Conservation (phyloP, 2,888 invertebrate genomes). For the Nemurella pictetii region DNA sequence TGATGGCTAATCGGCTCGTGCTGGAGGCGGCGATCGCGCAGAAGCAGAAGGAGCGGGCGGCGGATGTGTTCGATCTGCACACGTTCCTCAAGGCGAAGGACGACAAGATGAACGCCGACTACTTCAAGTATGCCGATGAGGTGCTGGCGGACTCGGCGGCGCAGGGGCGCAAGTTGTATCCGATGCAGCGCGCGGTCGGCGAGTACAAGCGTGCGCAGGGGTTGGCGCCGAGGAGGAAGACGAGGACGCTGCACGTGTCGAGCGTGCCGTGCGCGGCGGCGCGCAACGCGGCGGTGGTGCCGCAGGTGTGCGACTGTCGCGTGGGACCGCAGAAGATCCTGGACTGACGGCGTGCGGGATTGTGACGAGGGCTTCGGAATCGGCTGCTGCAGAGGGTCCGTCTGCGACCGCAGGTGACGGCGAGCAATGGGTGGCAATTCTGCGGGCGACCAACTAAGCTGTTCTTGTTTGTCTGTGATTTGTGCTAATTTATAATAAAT, state of each 20-base stretch:
- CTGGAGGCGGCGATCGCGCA: not conserved
- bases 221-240: not conserved
- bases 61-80: not conserved
- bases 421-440: too few relatives aligned
- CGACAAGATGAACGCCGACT: not conserved
- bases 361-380: too few relatives aligned
- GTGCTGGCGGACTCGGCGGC: not conserved
- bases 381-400: too few relatives aligned
- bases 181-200: not conserved
- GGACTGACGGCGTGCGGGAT: not conserved
- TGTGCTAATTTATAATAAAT: too few relatives aligned
- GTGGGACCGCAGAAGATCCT: not conserved
- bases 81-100: not conserved
- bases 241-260: not conserved
- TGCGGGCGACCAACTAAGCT: too few relatives aligned
- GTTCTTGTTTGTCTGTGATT: too few relatives aligned
- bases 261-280: not conserved
- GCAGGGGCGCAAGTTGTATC: not conserved
- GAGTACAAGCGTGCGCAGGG: not conserved
- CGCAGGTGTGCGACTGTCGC: not conserved
- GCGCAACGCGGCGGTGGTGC: not conserved
- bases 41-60: not conserved
- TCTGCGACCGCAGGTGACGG: too few relatives aligned
- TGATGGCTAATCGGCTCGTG: not conserved
- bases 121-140: constrained; percentile 2